Evolutionary conservation across 2,113 vertebrate species (phyloP).

Genomic region (Mungos mungo): DNA sequence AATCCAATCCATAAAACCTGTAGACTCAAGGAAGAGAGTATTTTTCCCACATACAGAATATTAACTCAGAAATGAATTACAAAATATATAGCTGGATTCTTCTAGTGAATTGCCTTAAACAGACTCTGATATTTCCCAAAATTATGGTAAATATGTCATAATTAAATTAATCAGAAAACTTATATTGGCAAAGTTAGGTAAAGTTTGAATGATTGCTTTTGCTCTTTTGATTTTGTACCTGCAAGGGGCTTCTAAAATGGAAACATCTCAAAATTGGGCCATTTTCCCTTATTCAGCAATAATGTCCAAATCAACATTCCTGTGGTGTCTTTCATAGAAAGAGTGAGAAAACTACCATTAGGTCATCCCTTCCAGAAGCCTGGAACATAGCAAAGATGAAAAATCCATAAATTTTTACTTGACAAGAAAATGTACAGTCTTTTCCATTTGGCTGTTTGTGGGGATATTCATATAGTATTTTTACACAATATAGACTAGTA

Average conservation of each 20-base stretch:
- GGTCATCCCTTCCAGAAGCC: background rate
- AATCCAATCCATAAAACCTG: background rate
- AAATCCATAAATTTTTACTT: background rate
- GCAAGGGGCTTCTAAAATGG: background rate
- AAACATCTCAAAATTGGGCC: background rate
- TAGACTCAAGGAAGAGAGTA: background rate
- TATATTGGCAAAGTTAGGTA: background rate
- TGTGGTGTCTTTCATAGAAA: background rate
- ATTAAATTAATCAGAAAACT: background rate
- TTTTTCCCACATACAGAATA: background rate
- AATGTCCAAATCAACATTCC: background rate
- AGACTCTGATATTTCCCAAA: background rate
- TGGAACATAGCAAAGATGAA: background rate
- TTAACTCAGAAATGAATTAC: background rate
- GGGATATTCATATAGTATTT: background rate
- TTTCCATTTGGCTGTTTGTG: background rate
- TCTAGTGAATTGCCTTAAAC: background rate
- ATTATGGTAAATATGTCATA: slow-evolving; percentile 2
- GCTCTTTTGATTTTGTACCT: background rate
- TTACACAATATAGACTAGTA: background rate
- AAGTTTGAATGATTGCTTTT: slow-evolving; percentile 22
- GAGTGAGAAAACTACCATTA: background rate
- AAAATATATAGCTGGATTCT: background rate
- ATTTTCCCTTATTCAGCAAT: background rate
- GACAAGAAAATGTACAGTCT: background rate